phyloP scores from a whole-genome alignment of 2,888 invertebrate species.

The Torymus aiolomorphi region DNA sequence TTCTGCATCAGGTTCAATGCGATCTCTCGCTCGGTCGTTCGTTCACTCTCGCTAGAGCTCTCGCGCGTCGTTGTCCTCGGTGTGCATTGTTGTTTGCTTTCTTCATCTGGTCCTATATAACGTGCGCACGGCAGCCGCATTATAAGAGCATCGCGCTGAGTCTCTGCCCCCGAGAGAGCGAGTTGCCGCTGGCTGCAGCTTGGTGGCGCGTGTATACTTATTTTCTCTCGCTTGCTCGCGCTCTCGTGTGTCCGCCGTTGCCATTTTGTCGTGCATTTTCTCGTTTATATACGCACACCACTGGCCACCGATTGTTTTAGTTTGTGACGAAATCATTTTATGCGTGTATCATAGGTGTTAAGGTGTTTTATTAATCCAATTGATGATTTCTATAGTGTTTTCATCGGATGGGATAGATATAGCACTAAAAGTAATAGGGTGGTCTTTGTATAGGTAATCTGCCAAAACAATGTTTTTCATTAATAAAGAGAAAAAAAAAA shows the following conservation, averaged over 20 bases:
- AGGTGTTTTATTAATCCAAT: too few relatives aligned
- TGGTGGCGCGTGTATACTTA: constrained; percentile 4
- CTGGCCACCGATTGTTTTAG: background rate
- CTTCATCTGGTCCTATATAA: constrained; percentile 19
- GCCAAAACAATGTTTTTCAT: too few relatives aligned
- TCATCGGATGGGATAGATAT: too few relatives aligned
- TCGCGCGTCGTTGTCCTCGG: constrained; percentile 1
- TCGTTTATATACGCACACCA: constrained; percentile 51
- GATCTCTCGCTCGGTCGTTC: constrained; percentile 1
- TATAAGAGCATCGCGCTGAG: too few relatives aligned
- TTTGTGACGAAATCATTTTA: too few relatives aligned
- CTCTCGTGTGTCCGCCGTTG: constrained; percentile 57
- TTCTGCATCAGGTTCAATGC: constrained; percentile 8
- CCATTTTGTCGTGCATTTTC: constrained; percentile 72
- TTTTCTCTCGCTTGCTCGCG: constrained; percentile 16
- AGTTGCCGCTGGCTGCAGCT: background rate
- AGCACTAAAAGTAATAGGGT: too few relatives aligned
- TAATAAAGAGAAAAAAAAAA: too few relatives aligned
- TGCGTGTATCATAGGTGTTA: too few relatives aligned
- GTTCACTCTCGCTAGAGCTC: too few relatives aligned
- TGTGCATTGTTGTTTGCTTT: constrained; percentile 43
- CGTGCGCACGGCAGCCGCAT: background rate
- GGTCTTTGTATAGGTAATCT: too few relatives aligned
- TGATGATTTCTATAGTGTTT: too few relatives aligned
- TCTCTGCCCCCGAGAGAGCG: too few relatives aligned